Conservation (phyloP, 53 echinoderm and acorn worm genomes). For the Zoroaster sp. region DNA sequence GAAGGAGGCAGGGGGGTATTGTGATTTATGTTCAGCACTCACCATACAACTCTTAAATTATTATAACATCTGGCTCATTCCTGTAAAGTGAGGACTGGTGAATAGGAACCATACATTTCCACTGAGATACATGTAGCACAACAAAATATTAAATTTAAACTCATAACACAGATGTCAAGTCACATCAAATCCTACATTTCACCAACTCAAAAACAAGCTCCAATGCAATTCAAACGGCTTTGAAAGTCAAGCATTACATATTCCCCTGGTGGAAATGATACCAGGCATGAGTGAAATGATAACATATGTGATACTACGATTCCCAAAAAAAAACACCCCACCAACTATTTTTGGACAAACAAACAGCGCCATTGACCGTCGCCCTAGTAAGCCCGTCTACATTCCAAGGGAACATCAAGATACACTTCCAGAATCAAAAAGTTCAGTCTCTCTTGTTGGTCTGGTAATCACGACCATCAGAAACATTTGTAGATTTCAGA, state of each 20-base stretch:
- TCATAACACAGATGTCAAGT: not conserved
- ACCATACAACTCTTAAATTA: too few species aligned
- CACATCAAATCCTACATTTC: not conserved
- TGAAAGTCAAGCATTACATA: not conserved
- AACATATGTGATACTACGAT: not conserved
- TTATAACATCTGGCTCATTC: too few species aligned
- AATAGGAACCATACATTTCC: not conserved
- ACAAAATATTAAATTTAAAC: not conserved
- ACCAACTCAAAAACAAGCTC: not conserved
- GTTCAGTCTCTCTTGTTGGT: not conserved
- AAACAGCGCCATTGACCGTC: conserved; percentile 27
- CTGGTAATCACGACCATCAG: not conserved
- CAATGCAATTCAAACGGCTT: not conserved
- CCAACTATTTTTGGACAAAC: conserved; percentile 29
- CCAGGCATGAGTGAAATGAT: not conserved
- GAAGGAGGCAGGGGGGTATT: too few species aligned
- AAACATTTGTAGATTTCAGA: not conserved
- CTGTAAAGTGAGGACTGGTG: not conserved
- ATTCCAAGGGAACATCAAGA: not conserved
- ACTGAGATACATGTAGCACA: not conserved
- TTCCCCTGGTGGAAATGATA: conserved; percentile 2
- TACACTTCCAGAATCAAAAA: not conserved
- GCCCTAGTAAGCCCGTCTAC: conserved; percentile 42
- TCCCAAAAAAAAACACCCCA: not conserved
- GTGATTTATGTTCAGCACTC: too few species aligned